Base-by-base conservation (phyloP, 30 jellyfish, hydroid and myxozoan genomes). In the Clytia hemisphaerica region DNA sequence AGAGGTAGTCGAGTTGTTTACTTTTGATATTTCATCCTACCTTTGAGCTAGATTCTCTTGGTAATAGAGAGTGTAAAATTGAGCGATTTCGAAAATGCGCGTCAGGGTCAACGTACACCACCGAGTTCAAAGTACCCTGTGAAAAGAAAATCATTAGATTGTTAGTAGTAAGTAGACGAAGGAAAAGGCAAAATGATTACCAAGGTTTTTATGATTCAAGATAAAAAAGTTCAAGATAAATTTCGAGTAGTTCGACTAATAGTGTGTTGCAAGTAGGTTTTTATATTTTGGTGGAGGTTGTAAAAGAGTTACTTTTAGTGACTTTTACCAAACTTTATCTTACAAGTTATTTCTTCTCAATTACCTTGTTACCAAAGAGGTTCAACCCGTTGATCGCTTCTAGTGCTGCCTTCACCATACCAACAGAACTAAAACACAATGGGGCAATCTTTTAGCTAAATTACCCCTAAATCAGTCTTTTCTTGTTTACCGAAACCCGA, bases 391-490 rank as follows among this genome's bases (percentile, higher is more conserved):
- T 90, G 28, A 83, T 74, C 2, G 95, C 95, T 63, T 90, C 98
- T 50, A 90, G 55, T 1, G 98, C 98, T 18, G 98, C 98, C 66
- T 79, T 90, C n/a, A 86, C 98, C 94, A 90, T 90, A 12, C 95
- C 98, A 75, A 90, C 71, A 10, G 98, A 72, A 37, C 98, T 90
- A 67, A n/a, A 45, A 54, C 15, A 31, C 30, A 1, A 1, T 2
- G 18, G 2, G 5, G 60, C 3, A n/a, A 46, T 3, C 18, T 9
- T n/a, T 46, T 46, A n/a, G n/a, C n/a, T n/a, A n/a, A n/a, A n/a
- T n/a, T n/a, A n/a, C n/a, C n/a, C n/a, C n/a, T n/a, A n/a, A n/a
- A n/a, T n/a, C n/a, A n/a, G n/a, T n/a, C n/a, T n/a, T n/a, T n/a
- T n/a, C n/a, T n/a, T n/a, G n/a, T n/a, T n/a, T n/a, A n/a, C n/a